These are phyloP conservation scores for Microplitis deprimator DNA, from an alignment of 2,888 invertebrate genomes.

Conservation along the genomic window DNA sequence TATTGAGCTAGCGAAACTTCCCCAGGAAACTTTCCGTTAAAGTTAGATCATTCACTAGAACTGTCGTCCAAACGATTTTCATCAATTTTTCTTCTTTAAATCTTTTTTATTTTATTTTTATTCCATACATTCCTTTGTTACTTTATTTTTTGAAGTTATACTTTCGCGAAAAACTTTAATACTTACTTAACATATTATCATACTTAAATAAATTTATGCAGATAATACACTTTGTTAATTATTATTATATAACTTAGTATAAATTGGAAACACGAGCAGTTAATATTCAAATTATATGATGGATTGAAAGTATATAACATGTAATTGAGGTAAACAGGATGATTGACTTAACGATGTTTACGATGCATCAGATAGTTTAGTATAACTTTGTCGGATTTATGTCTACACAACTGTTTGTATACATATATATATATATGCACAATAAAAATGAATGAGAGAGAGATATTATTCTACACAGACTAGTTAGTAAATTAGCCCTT, in stretches of 20 bases:
- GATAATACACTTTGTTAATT: background rate
- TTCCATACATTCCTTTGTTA: background rate
- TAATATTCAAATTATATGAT: conserved; percentile 16
- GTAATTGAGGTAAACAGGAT: conserved; percentile 49
- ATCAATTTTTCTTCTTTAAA: conserved; percentile 32
- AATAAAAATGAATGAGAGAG: conserved; percentile 5
- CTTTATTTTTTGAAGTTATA: background rate
- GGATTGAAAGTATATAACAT: conserved; percentile 16
- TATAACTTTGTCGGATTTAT: conserved; percentile 16
- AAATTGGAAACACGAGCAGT: background rate
- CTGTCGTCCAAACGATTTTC: conserved; percentile 35
- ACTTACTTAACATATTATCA: background rate
- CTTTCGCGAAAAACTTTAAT: background rate
- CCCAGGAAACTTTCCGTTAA: conserved; percentile 47
- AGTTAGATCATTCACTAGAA: conserved; percentile 35
- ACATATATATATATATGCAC: conserved; percentile 19
- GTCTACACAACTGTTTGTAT: background rate
- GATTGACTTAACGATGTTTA: conserved; percentile 52
- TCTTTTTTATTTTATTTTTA: conserved; percentile 10
- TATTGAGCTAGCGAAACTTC: conserved; percentile 54
- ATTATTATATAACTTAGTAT: background rate
- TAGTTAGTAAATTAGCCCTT: background rate
- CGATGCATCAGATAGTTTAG: conserved; percentile 41
- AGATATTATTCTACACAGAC: background rate
- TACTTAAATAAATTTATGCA: background rate